Evolutionary conservation across 2,888 invertebrate species (phyloP).

Genomic region (Neoascia interrupta): DNA sequence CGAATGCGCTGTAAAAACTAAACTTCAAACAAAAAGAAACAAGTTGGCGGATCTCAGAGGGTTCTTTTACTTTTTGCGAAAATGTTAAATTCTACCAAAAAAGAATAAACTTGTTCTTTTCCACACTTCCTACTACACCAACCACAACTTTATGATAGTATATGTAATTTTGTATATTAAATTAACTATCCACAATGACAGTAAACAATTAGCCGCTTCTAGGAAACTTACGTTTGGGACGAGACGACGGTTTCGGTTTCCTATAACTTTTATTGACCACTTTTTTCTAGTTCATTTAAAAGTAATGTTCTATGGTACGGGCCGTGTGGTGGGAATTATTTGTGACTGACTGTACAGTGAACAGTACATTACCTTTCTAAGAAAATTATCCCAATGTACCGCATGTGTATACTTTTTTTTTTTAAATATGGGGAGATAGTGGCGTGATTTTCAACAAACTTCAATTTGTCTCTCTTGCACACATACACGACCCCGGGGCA

Average conservation of each 20-base stretch:
- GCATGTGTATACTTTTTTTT: slow-evolving; percentile 38
- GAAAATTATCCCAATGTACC: slow-evolving; percentile 28
- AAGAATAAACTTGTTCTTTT: too few species aligned
- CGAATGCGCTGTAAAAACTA: too few species aligned
- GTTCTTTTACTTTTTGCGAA: too few species aligned
- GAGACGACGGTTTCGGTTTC: too few species aligned
- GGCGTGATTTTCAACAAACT: slow-evolving; percentile 79
- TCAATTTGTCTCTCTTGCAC: slow-evolving; percentile 63
- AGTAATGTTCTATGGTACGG: not conserved
- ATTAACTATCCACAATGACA: too few species aligned
- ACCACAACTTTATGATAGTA: too few species aligned
- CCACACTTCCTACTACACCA: not conserved
- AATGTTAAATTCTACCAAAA: too few species aligned
- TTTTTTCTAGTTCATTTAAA: not conserved
- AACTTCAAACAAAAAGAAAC: too few species aligned
- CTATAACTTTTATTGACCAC: not conserved
- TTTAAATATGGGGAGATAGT: slow-evolving; percentile 72
- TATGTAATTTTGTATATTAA: too few species aligned
- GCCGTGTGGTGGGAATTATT: slow-evolving; percentile 4
- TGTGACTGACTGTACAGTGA: slow-evolving; percentile 49
- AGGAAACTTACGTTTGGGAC: too few species aligned
- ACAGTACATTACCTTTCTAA: slow-evolving; percentile 24
- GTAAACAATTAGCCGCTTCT: too few species aligned
- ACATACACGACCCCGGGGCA: slow-evolving; percentile 25
- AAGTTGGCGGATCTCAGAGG: too few species aligned